A percentile compares a stretch with the other conserved stretches of the same genome.
Conservation (phyloP, 2,888 invertebrate species). For the Phania funesta region DNA sequence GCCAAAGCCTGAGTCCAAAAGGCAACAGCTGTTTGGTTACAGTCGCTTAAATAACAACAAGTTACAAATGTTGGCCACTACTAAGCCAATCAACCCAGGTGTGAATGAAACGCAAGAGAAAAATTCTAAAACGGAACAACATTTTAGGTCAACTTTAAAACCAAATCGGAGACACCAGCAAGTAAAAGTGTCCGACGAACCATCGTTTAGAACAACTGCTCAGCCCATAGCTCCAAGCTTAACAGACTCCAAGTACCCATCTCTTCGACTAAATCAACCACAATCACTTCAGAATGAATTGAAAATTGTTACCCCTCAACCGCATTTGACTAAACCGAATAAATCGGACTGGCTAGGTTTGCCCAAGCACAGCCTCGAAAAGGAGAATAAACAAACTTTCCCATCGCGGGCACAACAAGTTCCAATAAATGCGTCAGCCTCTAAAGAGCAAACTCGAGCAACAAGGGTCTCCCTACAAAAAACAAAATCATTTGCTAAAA, state of each 20-base stretch:
- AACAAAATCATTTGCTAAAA: not conserved
- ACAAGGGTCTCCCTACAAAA: not conserved
- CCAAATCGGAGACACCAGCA: not conserved
- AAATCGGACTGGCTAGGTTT: not conserved
- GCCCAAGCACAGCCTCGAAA: not conserved
- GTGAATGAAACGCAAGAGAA: not conserved
- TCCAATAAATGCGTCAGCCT: not conserved
- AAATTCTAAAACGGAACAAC: not conserved
- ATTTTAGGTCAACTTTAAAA: not conserved
- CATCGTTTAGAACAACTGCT: not conserved
- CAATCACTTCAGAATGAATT: not conserved
- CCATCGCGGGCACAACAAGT: not conserved
- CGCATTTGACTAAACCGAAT: not conserved
- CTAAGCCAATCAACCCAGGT: not conserved
- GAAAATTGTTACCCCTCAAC: not conserved
- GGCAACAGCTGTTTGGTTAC: not conserved
- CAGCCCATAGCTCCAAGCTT: too few relatives aligned
- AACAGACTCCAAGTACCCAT: not conserved
- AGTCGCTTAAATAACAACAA: slow-evolving; percentile 2
- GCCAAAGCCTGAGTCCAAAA: not conserved
- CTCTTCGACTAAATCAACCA: not conserved
- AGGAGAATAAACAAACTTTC: not conserved
- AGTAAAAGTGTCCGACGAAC: not conserved
- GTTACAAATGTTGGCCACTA: not conserved
- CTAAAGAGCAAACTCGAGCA: not conserved